Conservation (phyloP, 92 coral and sea anemone species). For the Siderastrea radians region DNA sequence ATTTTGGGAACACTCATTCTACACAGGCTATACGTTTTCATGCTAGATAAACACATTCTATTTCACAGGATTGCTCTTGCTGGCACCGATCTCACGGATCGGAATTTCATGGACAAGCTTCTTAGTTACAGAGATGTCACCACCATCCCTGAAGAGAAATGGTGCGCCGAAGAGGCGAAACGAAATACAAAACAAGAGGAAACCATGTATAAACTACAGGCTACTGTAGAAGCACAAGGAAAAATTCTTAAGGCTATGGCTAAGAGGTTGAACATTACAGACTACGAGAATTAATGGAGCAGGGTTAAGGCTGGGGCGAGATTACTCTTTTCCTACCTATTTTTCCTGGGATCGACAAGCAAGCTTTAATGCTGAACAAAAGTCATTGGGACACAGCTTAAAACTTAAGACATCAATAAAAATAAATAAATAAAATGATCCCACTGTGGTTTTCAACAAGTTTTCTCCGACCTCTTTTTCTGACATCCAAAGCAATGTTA, state of each 20-base stretch:
- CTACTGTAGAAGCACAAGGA: constrained; percentile 76
- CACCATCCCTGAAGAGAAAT: neutral
- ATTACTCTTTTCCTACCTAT: no score
- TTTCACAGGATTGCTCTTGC: constrained; percentile 18
- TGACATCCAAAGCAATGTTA: no score
- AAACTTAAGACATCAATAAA: no score
- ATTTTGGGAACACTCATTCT: no score
- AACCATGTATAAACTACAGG: constrained; percentile 16
- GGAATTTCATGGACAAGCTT: constrained; percentile 11
- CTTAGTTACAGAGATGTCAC: neutral
- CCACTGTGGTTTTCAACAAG: no score
- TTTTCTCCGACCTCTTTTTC: no score
- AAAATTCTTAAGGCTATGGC: constrained; percentile 76
- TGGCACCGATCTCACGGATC: constrained; percentile 6
- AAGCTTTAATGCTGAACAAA: no score
- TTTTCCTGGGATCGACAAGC: no score
- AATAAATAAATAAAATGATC: no score
- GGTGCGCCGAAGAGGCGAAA: neutral
- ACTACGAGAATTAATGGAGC: neutral
- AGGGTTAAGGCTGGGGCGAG: no score
- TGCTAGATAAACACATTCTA: neutral
- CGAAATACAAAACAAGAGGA: constrained; percentile 5
- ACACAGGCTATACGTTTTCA: no score
- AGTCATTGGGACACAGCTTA: no score
- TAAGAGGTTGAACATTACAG: constrained; percentile 21